Evolutionary conservation across 2,797 vertebrate species (phyloP).

Genomic region (Vipera ursinii): DNA sequence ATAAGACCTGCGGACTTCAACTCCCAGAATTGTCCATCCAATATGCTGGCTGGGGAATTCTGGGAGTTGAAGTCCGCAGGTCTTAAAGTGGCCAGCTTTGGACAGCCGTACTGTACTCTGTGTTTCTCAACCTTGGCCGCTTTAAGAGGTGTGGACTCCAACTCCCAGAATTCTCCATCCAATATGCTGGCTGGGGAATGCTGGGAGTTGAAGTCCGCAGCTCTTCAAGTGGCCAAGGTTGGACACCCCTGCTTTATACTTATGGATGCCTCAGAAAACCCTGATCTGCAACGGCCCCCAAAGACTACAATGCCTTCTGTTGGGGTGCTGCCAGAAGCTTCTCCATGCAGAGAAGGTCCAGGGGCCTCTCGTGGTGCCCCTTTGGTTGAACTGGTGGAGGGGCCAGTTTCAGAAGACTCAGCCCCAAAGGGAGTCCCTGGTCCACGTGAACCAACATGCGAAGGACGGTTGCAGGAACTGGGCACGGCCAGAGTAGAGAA

Average conservation of each 20-base stretch:
- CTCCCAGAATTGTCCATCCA: no score
- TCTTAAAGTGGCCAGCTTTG: no score
- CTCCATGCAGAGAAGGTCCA: neutral
- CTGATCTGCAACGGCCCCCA: neutral
- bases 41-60: no score
- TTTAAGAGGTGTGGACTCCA: no score
- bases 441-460: fast-evolving
- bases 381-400: neutral
- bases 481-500: fast-evolving
- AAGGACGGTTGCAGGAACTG: neutral
- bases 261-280: neutral
- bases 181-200: neutral
- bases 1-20: neutral
- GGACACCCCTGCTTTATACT: neutral
- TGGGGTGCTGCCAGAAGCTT: neutral
- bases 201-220: neutral
- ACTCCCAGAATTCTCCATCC: no score
- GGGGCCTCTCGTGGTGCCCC: neutral
- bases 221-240: neutral
- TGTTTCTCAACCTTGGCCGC: no score
- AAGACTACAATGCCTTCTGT: neutral
- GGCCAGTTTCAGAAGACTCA: neutral
- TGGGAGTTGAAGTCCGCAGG: no score
- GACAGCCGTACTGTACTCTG: no score
- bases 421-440: neutral